Percentiles rank a stretch among this genome's conserved stretches.
Evolutionary conservation across 2,797 vertebrate species (phyloP).

Genomic region (Eospalax fontanierii): DNA sequence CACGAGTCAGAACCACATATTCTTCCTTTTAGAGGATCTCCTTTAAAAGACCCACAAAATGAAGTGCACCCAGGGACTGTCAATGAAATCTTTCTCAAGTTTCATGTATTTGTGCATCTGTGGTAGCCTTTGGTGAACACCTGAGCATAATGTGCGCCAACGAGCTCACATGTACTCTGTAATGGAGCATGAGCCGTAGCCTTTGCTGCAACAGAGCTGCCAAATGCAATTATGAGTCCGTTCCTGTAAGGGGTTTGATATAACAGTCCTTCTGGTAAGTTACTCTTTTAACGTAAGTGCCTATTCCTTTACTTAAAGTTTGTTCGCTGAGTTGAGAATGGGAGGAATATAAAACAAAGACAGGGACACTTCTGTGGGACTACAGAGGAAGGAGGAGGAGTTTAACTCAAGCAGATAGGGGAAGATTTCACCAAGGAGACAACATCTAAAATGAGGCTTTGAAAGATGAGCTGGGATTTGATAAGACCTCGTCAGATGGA

Average conservation of each 20-base stretch:
- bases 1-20: neutral
- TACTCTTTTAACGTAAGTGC: neutral
- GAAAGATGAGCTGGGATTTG: conserved; percentile 42
- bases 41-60: neutral
- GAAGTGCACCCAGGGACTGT: neutral
- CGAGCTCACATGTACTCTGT: neutral
- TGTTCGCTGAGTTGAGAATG: neutral
- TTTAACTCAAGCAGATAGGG: neutral
- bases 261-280: neutral
- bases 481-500: conserved; percentile 29
- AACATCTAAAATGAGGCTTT: conserved; percentile 19
- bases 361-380: neutral
- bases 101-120: neutral
- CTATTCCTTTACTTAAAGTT: neutral
- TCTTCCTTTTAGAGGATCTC: neutral
- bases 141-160: no score
- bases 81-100: neutral
- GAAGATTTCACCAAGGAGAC: neutral
- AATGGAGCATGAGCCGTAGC: neutral
- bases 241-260: no score
- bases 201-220: no score
- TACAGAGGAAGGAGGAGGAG: neutral
- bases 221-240: neutral
- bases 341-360: neutral
- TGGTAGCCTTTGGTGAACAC: neutral